These are phyloP conservation scores for Apostichopus parvimensis DNA, from an alignment of 35 echinoderm and acorn worm species.

Conservation along the genomic window DNA sequence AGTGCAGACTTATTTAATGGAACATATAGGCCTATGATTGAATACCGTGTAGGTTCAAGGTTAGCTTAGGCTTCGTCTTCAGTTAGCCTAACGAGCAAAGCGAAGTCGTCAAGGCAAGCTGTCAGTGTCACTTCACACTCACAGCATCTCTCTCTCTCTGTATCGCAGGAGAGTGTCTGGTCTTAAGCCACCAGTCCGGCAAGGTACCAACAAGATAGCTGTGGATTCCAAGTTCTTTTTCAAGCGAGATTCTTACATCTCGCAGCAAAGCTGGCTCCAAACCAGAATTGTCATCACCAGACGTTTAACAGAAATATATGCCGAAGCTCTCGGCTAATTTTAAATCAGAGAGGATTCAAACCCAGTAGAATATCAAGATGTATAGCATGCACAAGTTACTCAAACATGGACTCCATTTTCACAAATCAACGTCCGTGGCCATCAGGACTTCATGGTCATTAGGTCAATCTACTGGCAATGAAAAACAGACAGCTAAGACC, in stretches of 20 bases:
- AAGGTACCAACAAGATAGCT: background rate
- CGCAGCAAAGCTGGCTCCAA: slow-evolving; percentile 57
- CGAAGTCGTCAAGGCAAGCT: background rate
- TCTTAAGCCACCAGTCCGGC: background rate
- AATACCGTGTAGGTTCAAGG: no score
- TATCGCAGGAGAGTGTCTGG: background rate
- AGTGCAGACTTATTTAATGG: no score
- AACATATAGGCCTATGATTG: no score
- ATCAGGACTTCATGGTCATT: slow-evolving; percentile 62
- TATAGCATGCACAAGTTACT: slow-evolving; percentile 42
- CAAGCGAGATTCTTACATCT: slow-evolving; percentile 37
- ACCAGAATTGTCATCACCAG: background rate
- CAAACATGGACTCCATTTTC: slow-evolving; percentile 54
- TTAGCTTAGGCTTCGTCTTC: background rate
- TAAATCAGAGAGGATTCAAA: background rate
- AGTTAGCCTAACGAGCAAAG: background rate
- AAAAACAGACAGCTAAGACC: slow-evolving; percentile 18
- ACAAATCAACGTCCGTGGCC: slow-evolving; percentile 55
- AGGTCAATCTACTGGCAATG: slow-evolving; percentile 9
- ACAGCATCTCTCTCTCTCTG: no score
- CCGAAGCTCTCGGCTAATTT: slow-evolving; percentile 31
- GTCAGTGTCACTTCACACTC: no score
- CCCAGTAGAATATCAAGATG: slow-evolving; percentile 26
- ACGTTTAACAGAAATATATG: slow-evolving; percentile 26
- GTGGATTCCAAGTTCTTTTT: background rate